Base-by-base conservation (phyloP, 2,888 invertebrate species). In the Choristoneura rosaceana region DNA sequence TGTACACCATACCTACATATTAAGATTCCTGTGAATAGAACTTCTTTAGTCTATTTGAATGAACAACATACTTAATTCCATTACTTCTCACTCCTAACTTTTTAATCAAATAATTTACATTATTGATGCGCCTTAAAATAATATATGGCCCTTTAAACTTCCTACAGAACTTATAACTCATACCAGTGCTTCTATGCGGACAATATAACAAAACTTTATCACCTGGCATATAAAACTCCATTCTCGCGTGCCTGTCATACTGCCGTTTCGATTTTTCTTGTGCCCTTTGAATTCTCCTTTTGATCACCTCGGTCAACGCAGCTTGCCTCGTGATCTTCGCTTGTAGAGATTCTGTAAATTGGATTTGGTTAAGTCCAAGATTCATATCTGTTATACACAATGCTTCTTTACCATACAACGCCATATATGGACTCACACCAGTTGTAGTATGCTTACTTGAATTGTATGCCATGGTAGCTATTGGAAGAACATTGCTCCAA, bases 131-230 rank as follows among this genome's bases (percentile, higher is more conserved):
- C 3, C n/a, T 34, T 59, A 34, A 7, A 7, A 38, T 5, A 2
- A 14, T 8, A n/a, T 34, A 59, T 5, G 59, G 59, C 2, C 59
- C 59, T 7, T 59, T 34, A n/a, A 9, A 59, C 2, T 25, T 34
- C n/a, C 59, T 59, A 3, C 0, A 4, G 3, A 59, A 59, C n/a
- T 59, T 59, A 3, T 34, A 8, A n/a, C 2, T n/a, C 3, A 8
- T 59, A 7, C 8, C 3, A 17, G 59, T 4, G 2, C 34, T 2
- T 10, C 34, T 59, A 4, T 34, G 34, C 1, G 59, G 59, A 7
- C 59, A 59, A 59, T 10, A 59, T 34, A 59, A 59, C 34, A 59
- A 34, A 8, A 59, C 59, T 8, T n/a, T n/a, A 38, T 59, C 34
- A 10, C 59, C 59, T 10, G 34, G 33, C n/a, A 5, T 4, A n/a